phyloP scores from a whole-genome alignment of 2,888 invertebrate genomes.

The Anthophora plumipes region DNA sequence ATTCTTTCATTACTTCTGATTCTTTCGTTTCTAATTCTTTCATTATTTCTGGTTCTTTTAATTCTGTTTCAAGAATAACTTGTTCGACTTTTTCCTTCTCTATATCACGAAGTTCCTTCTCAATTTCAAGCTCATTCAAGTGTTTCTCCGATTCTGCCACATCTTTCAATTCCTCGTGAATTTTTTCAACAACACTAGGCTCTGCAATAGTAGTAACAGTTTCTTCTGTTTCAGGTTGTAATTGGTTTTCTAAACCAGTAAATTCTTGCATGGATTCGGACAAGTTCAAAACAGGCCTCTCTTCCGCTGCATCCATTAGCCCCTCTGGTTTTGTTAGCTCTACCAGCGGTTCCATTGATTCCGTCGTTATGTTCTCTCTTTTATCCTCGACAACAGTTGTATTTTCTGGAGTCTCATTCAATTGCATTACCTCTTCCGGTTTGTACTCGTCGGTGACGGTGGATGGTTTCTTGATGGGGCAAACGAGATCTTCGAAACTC shows the following conservation, averaged over 20 bases:
- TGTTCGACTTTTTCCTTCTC: background rate
- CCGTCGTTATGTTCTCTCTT: background rate
- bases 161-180: slow-evolving; percentile 9
- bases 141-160: slow-evolving; percentile 8
- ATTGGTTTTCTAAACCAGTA: slow-evolving; percentile 76
- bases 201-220: background rate
- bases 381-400: background rate
- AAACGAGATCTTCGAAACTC: slow-evolving; percentile 16
- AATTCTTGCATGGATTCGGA: slow-evolving; percentile 80
- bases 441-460: background rate
- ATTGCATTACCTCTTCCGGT: background rate
- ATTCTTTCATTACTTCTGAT: slow-evolving; percentile 15
- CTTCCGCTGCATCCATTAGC: background rate
- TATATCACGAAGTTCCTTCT: background rate
- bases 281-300: slow-evolving; percentile 62
- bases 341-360: background rate
- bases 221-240: slow-evolving; percentile 66
- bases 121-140: background rate
- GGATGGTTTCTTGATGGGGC: background rate
- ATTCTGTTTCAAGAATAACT: slow-evolving; percentile 33
- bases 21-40: slow-evolving; percentile 5
- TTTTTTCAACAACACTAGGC: slow-evolving; percentile 19
- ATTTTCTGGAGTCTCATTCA: background rate
- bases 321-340: background rate
- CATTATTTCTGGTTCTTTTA: slow-evolving; percentile 10